These are phyloP conservation scores for Aurelia sp. DNA, from an alignment of 30 jellyfish, hydroid and myxozoan genomes.

Conservation along the genomic window DNA sequence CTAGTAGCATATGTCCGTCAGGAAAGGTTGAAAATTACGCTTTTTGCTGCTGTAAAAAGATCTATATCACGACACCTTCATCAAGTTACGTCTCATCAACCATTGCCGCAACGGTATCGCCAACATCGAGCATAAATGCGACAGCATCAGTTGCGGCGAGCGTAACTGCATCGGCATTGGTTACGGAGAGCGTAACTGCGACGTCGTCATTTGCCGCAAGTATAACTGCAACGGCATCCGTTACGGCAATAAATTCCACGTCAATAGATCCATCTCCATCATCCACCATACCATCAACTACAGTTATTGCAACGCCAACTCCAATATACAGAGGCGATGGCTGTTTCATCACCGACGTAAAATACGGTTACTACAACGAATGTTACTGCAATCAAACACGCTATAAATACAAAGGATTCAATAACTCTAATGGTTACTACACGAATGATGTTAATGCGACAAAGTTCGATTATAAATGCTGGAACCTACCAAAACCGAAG, in stretches of 20 bases:
- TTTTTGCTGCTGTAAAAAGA: constrained; percentile 59
- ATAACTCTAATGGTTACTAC: constrained; percentile 41
- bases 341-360: constrained; percentile 21
- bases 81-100: constrained; percentile 4
- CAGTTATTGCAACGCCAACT: constrained; percentile 29
- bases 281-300: neutral
- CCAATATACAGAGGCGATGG: constrained; percentile 37
- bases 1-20: constrained; percentile 20
- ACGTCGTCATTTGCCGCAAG: neutral
- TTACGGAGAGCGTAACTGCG: constrained; percentile 1
- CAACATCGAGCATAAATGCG: constrained; percentile 1
- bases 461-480: constrained; percentile 33
- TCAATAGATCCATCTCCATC: no score
- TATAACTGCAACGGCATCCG: no score
- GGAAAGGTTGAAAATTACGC: constrained; percentile 33
- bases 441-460: constrained; percentile 20
- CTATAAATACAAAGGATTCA: constrained; percentile 35
- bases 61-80: neutral
- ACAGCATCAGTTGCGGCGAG: no score
- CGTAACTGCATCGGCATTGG: neutral
- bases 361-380: constrained; percentile 46
- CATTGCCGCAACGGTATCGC: neutral
- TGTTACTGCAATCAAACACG: constrained; percentile 59
- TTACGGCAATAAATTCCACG: no score
- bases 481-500: constrained; percentile 63